Conservation (phyloP, 2,797 vertebrate species). For the Anniella stebbinsi region DNA sequence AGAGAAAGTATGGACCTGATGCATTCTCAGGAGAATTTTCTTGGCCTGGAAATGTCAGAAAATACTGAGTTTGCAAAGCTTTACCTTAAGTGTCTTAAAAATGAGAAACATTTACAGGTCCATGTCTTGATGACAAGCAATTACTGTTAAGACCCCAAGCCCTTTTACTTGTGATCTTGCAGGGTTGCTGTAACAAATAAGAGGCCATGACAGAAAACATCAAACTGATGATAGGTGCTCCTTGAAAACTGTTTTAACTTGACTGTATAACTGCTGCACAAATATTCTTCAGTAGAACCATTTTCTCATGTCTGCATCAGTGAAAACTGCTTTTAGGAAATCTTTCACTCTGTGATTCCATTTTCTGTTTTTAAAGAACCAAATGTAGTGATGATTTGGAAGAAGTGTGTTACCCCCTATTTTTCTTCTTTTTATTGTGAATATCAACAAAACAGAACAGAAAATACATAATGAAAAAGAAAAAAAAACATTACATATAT, state of each 20-base stretch:
- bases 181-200: neutral
- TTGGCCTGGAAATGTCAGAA: constrained; percentile 10
- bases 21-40: neutral
- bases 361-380: neutral
- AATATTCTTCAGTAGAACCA: neutral
- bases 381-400: neutral
- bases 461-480: too few species aligned
- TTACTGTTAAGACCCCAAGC: neutral
- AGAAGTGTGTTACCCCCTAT: neutral
- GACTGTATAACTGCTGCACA: neutral
- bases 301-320: neutral
- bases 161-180: neutral
- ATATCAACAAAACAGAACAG: too few species aligned
- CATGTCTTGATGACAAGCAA: neutral
- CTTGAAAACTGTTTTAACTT: neutral
- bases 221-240: neutral
- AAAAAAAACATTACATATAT: too few species aligned
- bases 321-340: neutral
- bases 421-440: too few species aligned
- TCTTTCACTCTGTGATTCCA: neutral
- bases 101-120: neutral
- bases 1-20: neutral
- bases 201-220: neutral
- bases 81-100: neutral
- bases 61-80: neutral